These are phyloP conservation scores for Hydrochoerus hydrochaeris DNA, from an alignment of 2,113 vertebrate genomes.

Conservation along the genomic window DNA sequence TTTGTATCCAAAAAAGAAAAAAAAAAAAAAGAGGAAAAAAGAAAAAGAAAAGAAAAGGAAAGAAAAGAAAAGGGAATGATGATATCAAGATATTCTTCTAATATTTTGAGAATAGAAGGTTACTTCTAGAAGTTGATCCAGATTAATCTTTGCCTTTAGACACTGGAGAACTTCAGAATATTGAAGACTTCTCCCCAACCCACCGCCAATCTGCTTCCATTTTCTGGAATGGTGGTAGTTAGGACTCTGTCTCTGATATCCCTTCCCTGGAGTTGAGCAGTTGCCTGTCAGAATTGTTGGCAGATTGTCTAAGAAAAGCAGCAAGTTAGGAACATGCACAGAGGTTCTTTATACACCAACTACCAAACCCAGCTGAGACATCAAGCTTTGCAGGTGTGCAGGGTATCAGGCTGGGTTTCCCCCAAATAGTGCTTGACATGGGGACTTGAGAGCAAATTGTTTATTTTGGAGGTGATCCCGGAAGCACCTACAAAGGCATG, in stretches of 20 bases:
- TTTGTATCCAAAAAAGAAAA: neutral
- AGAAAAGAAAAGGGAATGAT: neutral
- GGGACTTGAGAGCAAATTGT: neutral
- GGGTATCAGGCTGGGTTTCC: neutral
- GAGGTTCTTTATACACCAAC: neutral
- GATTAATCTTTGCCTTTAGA: neutral
- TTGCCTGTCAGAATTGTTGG: neutral
- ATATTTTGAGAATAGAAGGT: neutral
- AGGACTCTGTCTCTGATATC: neutral
- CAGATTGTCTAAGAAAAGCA: neutral
- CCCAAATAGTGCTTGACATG: neutral
- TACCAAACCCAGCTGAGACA: neutral
- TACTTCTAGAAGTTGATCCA: neutral
- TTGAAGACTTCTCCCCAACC: neutral
- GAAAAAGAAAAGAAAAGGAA: neutral
- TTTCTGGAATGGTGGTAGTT: neutral
- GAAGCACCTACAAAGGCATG: neutral
- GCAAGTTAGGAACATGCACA: neutral
- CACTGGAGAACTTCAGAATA: neutral
- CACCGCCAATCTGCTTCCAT: neutral
- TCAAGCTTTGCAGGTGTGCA: neutral
- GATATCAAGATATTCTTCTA: neutral
- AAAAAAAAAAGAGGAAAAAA: neutral
- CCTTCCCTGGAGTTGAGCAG: neutral
- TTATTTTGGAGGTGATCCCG: constrained; percentile 51